Evolutionary conservation across 1,140 invertebrate genomes (phyloP), one percentile per base, ranked within the genome.

Genomic region (Drosophila aff.): DNA sequence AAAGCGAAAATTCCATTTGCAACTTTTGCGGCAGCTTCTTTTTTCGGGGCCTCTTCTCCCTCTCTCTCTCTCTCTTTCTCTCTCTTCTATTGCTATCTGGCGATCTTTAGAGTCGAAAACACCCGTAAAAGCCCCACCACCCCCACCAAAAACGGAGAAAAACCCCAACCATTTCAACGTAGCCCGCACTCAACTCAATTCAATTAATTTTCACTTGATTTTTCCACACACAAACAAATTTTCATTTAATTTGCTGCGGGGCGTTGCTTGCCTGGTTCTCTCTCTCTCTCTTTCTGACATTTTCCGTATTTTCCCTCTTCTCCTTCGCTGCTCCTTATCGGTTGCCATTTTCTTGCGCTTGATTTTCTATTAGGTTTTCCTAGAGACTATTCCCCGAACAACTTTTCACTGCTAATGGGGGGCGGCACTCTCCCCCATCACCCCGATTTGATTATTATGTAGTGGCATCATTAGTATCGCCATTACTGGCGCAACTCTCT

Each of bases 131-230:
- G 18, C 65, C 5, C 18, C n/a, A 2, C 2, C 9, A 18, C 13
- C 52, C 11, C n/a, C 11, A 1, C 11, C 40, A 0, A 18, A 81
- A 86, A 36, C 52, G 33, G 43, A 23, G 15, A 33, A 52, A 80
- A 76, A 81, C 55, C 68, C 62, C 28, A 77, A 61, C 67, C 69
- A 73, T 73, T 73, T 61, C 68, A 71, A 38, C 73, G 61, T 64
- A 64, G 81, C 85, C 83, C 83, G 84, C 85, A 89, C 85, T 90
- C 85, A 87, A 92, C 91, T 92, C 91, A 82, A 92, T 92, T 92
- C 91, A 92, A 92, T 92, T 92, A 92, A 92, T 92, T 92, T 92
- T 92, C 91, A 91, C 91, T 92, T 92, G 91, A 89, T 91, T 92
- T 91, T 89, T 89, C 84, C 78, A 89, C 84, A 89, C 84, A 89